Evolutionary conservation across 2,797 vertebrate genomes (phyloP).

Genomic region (Hozukius guyotensis): DNA sequence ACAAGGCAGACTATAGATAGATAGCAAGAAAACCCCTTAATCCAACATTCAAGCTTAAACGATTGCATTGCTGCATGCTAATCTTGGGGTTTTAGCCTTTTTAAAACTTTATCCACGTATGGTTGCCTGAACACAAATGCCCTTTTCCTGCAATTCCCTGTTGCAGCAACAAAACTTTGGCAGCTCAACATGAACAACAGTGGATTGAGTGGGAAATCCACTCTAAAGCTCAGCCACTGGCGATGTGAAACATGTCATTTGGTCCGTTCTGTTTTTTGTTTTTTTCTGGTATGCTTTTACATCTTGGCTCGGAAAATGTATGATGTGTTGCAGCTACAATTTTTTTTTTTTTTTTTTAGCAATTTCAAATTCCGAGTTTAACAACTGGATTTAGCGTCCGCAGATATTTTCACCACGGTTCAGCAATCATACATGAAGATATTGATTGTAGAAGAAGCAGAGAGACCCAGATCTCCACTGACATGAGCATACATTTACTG

Average conservation of each 20-base stretch:
- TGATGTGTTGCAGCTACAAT: neutral
- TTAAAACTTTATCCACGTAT: neutral
- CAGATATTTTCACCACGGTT: neutral
- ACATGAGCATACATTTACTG: neutral
- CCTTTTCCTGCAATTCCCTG: neutral
- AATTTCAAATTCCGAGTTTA: neutral
- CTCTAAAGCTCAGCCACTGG: neutral
- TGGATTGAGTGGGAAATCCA: neutral
- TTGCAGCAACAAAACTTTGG: neutral
- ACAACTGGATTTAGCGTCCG: neutral
- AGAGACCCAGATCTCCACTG: neutral
- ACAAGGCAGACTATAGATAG: neutral
- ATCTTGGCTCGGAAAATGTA: neutral
- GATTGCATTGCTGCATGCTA: neutral
- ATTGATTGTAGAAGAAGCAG: neutral
- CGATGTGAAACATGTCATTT: neutral
- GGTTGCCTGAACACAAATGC: neutral
- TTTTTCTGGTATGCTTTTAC: neutral
- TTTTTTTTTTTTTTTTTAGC: neutral
- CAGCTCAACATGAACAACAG: neutral
- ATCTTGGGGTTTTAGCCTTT: neutral
- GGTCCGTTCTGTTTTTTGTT: neutral
- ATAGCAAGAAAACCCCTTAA: neutral
- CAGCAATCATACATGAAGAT: neutral
- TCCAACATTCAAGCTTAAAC: constrained; percentile 3